Evolutionary conservation across 2,797 vertebrate genomes (phyloP), one percentile per base, ranked within the genome.

Genomic region (Melanogrammus aeglefinus): DNA sequence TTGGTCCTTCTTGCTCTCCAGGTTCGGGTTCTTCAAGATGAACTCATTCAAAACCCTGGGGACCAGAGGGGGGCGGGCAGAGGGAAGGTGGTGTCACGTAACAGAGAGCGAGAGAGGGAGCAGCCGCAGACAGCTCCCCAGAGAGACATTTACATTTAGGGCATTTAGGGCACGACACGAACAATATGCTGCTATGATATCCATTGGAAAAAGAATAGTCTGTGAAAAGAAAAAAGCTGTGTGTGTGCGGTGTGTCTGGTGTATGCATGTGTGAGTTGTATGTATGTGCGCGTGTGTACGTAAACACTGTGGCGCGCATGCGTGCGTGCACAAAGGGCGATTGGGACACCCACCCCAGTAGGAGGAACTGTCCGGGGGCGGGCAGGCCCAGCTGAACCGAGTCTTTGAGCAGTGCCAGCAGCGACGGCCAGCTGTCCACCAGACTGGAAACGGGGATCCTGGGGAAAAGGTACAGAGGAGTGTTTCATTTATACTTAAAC

Each of bases 1-100:
- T 87, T 99, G 98, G 88, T 99, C 98, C 89, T 99, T 99, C 92
- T 99, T 99, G 90, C 94, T 99, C 87, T 99, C 98, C 85, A 99
- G 90, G 81, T 94, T 98, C 73, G 98, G 98, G 81, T 99, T 99
- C 94, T 99, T 99, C 94, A 99, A 94, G 84, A 99, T 99, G 83
- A 99, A 99, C 86, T 99, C 98, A 91, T 99, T 99, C 75, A 99
- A 92, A 91, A 99, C 95, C 78, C 98, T 95, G 69, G 91, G 24
- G 24, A 69, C 16, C 24, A 27, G 24, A 27, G 18, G 47, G 47
- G 47, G 47, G 6, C 6, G 57, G n/a, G 57, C 5, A 9, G 57
- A 24, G 63, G 9, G 63, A 27, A n/a, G 0, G n/a, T 13, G 63
- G 63, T 10, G 63, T 69, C 63, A 69, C 24, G 63, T 69, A 12